These are phyloP conservation scores for Sphinx pinastri DNA, from an alignment of 2,888 invertebrate genomes.

Conservation along the genomic window DNA sequence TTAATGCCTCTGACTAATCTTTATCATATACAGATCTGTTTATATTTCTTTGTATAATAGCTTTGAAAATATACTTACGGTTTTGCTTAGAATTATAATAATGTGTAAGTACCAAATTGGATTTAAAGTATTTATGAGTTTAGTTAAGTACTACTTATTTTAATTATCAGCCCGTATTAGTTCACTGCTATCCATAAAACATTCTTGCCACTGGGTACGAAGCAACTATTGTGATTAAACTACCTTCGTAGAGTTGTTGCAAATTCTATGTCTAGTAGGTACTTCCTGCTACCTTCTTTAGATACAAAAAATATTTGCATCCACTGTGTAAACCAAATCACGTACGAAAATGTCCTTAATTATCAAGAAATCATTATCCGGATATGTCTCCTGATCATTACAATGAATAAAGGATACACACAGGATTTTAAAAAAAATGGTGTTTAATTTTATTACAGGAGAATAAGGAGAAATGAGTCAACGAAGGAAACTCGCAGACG, in stretches of 20 bases:
- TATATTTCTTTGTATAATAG: not conserved
- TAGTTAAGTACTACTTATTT: too few species aligned
- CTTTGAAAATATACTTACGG: too few species aligned
- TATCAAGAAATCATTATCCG: conserved; percentile 7
- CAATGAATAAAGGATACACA: conserved; percentile 27
- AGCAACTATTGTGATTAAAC: too few species aligned
- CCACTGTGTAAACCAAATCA: too few species aligned
- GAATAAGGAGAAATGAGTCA: conserved; percentile 49
- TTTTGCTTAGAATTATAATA: too few species aligned
- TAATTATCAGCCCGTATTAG: too few species aligned
- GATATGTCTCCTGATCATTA: conserved; percentile 24
- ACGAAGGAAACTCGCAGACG: conserved; percentile 58
- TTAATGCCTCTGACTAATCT: conserved; percentile 46
- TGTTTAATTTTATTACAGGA: conserved; percentile 27
- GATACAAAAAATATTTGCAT: too few species aligned
- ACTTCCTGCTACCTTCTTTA: not conserved
- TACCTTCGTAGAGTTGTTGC: too few species aligned
- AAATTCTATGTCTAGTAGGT: not conserved
- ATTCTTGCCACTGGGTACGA: too few species aligned
- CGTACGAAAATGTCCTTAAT: not conserved
- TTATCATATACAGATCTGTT: not conserved
- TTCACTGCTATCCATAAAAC: too few species aligned
- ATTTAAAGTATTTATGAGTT: too few species aligned
- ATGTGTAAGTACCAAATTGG: too few species aligned
- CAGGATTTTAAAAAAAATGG: conserved; percentile 25